Conservation (phyloP, 2,113 vertebrate species). For the Meriones unguiculatus region DNA sequence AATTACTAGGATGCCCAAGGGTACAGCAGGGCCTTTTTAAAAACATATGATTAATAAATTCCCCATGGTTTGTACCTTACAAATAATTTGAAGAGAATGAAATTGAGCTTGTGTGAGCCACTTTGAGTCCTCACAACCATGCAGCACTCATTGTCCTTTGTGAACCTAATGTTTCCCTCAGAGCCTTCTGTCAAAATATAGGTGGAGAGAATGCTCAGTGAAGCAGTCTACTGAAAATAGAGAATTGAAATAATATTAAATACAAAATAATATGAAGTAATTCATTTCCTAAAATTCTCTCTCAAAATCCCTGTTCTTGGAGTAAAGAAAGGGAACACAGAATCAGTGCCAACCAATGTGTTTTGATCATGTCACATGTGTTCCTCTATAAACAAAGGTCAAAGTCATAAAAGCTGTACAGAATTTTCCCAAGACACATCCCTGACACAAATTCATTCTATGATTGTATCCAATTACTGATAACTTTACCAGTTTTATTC, state of each 20-base stretch:
- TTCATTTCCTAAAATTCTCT: not conserved
- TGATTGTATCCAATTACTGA: not conserved
- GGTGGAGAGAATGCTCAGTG: not conserved
- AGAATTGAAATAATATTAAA: not conserved
- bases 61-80: not conserved
- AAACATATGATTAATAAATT: not conserved
- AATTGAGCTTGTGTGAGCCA: not conserved
- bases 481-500: not conserved
- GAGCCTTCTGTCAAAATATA: not conserved
- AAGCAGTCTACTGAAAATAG: not conserved
- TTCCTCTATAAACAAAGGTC: not conserved
- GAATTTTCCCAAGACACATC: not conserved
- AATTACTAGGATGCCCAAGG: not conserved
- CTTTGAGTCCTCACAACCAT: not conserved
- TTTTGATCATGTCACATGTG: not conserved
- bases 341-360: not conserved
- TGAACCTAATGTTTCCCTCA: not conserved
- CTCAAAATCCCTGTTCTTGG: not conserved
- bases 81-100: not conserved
- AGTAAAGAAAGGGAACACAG: not conserved
- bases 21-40: not conserved
- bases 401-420: not conserved
- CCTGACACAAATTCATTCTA: not conserved
- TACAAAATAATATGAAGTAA: not conserved
- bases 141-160: not conserved